Base-by-base conservation (phyloP, 1,140 invertebrate genomes). In the Temnothorax nylanderi region DNA sequence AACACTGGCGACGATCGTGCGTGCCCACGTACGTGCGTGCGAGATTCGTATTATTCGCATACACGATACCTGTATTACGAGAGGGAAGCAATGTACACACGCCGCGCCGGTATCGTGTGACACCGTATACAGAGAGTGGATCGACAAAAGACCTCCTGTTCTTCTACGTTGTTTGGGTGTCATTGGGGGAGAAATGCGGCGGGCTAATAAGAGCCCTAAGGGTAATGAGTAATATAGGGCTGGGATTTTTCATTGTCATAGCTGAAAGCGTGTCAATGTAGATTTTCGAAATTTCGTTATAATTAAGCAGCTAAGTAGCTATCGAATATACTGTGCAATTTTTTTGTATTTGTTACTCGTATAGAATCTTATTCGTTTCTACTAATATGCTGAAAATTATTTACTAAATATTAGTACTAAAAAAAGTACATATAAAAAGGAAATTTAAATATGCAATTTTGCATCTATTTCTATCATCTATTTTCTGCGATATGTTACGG, bases 11-110 rank as follows among this genome's bases (percentile, higher is more conserved):
- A 75, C 54, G 37, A 58, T 58, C 72, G 72, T 75, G 78, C 78
- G 78, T 81, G 65, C 44, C 49, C 49, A 64, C 64, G 78, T 81
- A 69, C 65, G 78, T 82, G 80, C 80, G 80, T 84, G 80, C 80
- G 54, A 84, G 80, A 84, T 84, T 84, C 80, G 69, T 84, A 84
- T 84, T 84, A 75, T 84, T 54, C 69, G 56, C 13, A n/a, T n/a
- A n/a, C 80, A 49, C 51, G 78, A 74, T 72, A 54, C 69, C 67
- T 60, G 51, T 47, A 60, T 74, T 47, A 74, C 51, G 67, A 82
- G 10, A 34, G 64, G 47, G 26, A 56, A 75, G n/a, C 54, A 81
- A 44, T 84, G 54, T 41, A 74, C 32, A 82, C 54, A 54, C 37
- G 37, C 37, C 37, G 37, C 37, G 37, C 16, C 56, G 26, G 41